Evolutionary conservation across 2,113 vertebrate genomes (phyloP).

Genomic region (Struthidea cinerea): DNA sequence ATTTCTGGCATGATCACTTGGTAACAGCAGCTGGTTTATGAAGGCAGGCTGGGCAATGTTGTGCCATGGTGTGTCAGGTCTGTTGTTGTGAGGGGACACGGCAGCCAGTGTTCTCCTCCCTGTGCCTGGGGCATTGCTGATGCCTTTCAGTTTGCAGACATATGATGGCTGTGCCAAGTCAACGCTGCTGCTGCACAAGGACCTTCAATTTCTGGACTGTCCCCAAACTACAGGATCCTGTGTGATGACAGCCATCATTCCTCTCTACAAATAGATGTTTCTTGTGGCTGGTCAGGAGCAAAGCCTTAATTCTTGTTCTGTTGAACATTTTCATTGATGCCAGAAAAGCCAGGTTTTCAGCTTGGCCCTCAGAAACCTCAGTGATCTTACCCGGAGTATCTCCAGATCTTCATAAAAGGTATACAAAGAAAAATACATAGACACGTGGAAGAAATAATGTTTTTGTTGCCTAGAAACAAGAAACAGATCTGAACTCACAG

Average conservation of each 20-base stretch:
- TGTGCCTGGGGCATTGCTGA: neutral
- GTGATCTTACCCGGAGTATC: neutral
- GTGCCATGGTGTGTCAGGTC: neutral
- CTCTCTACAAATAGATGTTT: neutral
- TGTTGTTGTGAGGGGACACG: neutral
- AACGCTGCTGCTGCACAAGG: neutral
- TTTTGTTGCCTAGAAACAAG: neutral
- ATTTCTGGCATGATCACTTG: neutral
- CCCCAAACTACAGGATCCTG: neutral
- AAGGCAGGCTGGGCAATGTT: neutral
- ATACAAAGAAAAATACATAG: neutral
- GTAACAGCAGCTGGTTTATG: neutral
- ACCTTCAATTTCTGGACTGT: neutral
- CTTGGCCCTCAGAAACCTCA: neutral
- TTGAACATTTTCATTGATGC: neutral
- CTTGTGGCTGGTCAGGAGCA: neutral
- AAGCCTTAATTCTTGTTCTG: neutral
- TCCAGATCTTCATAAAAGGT: neutral
- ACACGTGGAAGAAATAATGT: accelerated
- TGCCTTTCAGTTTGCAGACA: neutral
- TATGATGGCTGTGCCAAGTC: neutral
- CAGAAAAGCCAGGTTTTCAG: neutral
- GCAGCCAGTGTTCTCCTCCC: neutral
- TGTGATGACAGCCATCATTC: neutral
- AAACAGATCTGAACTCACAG: neutral